These are phyloP conservation scores for Dendroctonus ponderosae DNA, from an alignment of 1,140 invertebrate genomes.

Conservation along the genomic window DNA sequence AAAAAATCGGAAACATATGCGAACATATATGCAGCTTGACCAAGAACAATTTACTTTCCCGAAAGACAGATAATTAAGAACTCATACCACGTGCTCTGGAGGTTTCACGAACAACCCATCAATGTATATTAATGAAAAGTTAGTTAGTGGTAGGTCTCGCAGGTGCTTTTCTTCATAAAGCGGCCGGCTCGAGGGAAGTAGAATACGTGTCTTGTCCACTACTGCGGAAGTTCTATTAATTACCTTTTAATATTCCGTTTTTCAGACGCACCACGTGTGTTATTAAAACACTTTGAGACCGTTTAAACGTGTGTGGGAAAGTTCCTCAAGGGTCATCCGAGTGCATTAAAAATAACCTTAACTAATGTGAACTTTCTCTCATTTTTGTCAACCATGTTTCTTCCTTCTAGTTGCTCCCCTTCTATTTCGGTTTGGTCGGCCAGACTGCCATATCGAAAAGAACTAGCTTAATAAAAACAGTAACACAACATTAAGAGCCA, in stretches of 20 bases:
- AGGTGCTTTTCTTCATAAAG: not conserved
- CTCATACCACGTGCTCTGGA: constrained; percentile 2
- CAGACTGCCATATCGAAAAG: not conserved
- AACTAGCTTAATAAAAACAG: constrained; percentile 24
- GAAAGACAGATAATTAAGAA: constrained; percentile 1
- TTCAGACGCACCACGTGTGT: constrained; percentile 3
- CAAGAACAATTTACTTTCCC: no score
- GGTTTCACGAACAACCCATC: constrained; percentile 7
- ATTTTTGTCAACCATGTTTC: no score
- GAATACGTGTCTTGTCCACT: constrained; percentile 17
- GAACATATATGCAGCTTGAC: no score
- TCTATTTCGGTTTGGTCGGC: no score
- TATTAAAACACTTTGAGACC: not conserved
- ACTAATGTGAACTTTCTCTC: no score
- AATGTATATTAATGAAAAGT: constrained; percentile 12
- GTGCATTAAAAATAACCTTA: not conserved
- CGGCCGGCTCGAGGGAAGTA: constrained; percentile 4
- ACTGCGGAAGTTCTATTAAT: constrained; percentile 14
- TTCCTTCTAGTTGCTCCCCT: no score
- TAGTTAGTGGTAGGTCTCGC: constrained; percentile 14
- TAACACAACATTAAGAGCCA: constrained; percentile 25
- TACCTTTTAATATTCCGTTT: constrained; percentile 7
- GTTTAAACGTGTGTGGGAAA: not conserved
- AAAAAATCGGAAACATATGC: no score
- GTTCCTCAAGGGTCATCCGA: not conserved